Evolutionary conservation across 2,797 vertebrate species (phyloP), one percentile per base, ranked within the genome.

Genomic region (Anisognathus igniventris): DNA sequence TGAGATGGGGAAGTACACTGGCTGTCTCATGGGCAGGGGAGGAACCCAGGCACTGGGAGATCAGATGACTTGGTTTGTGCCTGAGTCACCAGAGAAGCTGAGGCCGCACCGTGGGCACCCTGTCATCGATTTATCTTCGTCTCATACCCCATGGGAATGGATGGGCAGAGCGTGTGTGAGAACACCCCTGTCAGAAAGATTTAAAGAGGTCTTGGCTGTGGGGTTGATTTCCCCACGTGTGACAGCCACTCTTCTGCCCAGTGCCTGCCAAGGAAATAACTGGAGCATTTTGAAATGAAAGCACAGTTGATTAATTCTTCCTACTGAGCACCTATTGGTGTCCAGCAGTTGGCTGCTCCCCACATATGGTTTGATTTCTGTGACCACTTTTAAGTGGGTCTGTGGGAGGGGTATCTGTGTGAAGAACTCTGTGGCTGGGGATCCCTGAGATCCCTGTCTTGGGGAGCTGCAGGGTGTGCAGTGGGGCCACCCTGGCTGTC

Each of bases 101-200:
- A 78, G 31, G 18, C 40, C 33, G 27, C 64, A 33, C 20, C 25
- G 5, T 24, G 10, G 35, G 22, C 22, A 42, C 18, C 6, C 10
- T 6, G 3, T 51, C 8, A 5, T 2, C 3, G 12, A n/a, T 86
- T 86, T 72, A 3, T 77, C 17, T 39, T 77, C 12, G 15, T 93
- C 72, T 76, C 3, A 4, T 42, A 28, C 25, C 16, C 17, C 10
- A 3, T 28, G n/a, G 5, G 13, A 74, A 22, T 4, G 14, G 54
- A 10, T 6, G 7, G 35, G n/a, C n/a, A 60, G 48, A 73, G 24
- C 1, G 0, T 44, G n/a, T 1, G 1, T 50, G 30, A 45, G 31
- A 64, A 13, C 1, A 1, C 10, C 20, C 23, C 22, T 20, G 14
- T 64, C 30, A 64, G 33, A 54, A 73, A 60, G 33, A n/a, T 79